Evolutionary conservation across 2,888 invertebrate genomes (phyloP), one percentile per base, ranked within the genome.

Genomic region (Sarcophaga variegata): DNA sequence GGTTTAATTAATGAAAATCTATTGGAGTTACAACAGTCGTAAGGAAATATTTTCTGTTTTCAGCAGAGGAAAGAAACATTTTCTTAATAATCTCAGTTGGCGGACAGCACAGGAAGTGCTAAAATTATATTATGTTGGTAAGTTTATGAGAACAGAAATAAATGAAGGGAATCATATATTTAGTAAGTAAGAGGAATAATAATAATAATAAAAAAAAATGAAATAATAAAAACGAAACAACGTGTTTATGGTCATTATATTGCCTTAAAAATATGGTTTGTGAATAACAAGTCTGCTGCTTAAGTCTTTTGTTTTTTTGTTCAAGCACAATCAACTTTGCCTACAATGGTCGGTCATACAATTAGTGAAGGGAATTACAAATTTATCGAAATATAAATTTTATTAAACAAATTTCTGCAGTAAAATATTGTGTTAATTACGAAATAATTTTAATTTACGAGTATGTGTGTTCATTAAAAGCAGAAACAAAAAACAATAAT

Each of bases 1-100:
- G 37, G 27, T 14, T 81, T 69, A 75, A 81, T 81, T 69, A 74
- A 62, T 67, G 59, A 45, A 47, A 62, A 25, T 22, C 64, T 71
- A 20, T 71, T 71, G 4, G 17, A 70, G 12, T 25, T 49, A 17
- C 8, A 45, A 4, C 2, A 49, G 22, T 20, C 45, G 8, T 49
- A 70, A 69, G 47, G 37, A 70, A 69, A 75, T 27, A 22, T 17
- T 54, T 54, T 54, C 8, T 22, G 22, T 22, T 22, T 22, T 22
- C 37, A 37, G 8, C 37, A 8, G 17, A 54, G 12, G 17, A 12
- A 17, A 14, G 14, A 54, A 54, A 54, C 17, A 17, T 14, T 49
- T 49, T 14, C 14, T 49, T 3, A 14, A 49, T 14, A 49, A 49
- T 14, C 4, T 11, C 17, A 54, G 54, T 14, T 17, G 17, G 54